phyloP scores from a whole-genome alignment of 1,140 invertebrate species.

The Drosophila azteca region DNA sequence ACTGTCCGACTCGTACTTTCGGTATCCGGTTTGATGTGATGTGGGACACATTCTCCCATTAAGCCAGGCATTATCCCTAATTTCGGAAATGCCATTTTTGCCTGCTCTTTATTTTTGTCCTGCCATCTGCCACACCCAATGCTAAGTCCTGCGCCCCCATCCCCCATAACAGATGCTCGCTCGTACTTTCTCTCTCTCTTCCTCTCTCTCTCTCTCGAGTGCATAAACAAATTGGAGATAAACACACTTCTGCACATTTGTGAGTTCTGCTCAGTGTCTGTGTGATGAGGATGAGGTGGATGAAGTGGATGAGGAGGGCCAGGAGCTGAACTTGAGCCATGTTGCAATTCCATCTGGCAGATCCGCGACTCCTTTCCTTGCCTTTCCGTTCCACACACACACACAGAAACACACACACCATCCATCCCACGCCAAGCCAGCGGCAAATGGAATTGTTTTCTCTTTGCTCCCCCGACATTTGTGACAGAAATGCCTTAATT shows the following conservation, averaged over 20 bases:
- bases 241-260: slow-evolving; percentile 38
- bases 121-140: slow-evolving; percentile 15
- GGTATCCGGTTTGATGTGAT: slow-evolving; percentile 26
- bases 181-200: background rate
- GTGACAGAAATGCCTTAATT: slow-evolving; percentile 68
- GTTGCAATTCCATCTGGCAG: slow-evolving; percentile 50
- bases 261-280: background rate
- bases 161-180: background rate
- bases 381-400: too few species aligned
- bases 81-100: slow-evolving; percentile 53
- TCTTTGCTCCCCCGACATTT: slow-evolving; percentile 42
- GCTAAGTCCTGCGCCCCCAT: slow-evolving; percentile 35
- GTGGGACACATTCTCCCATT: slow-evolving; percentile 15
- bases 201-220: slow-evolving; percentile 9
- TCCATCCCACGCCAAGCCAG: too few species aligned
- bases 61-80: slow-evolving; percentile 50
- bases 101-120: slow-evolving; percentile 29
- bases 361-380: slow-evolving; percentile 34
- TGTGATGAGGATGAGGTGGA: background rate
- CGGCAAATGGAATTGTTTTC: slow-evolving; percentile 72
- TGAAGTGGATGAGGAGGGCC: background rate
- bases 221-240: slow-evolving; percentile 63
- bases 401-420: background rate
- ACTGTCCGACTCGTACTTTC: background rate
- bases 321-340: slow-evolving; percentile 29